A percentile compares a stretch with the other conserved stretches of the same genome.
Evolutionary conservation across 1,140 invertebrate genomes (phyloP).

Genomic region (Aphelenchoides fujianensis): DNA sequence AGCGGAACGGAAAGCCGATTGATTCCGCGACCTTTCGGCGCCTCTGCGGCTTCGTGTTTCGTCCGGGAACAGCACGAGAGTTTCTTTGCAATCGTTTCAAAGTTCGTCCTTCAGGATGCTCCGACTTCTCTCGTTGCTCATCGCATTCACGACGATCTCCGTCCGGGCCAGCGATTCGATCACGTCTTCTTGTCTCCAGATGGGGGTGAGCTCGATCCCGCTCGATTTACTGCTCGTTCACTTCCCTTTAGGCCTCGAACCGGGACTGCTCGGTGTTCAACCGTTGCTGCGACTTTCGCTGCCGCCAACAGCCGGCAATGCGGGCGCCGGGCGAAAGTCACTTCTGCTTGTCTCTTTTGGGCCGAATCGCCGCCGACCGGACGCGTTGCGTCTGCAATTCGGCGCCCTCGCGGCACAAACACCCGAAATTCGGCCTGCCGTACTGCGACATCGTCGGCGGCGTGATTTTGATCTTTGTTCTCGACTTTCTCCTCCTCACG

Average conservation of each 20-base stretch:
- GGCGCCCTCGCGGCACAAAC: background rate
- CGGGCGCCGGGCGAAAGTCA: background rate
- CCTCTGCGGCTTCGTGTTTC: no score
- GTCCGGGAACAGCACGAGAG: no score
- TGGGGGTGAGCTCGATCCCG: no score
- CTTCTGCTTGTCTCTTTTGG: constrained; percentile 16
- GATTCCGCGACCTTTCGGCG: no score
- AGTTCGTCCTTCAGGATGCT: no score
- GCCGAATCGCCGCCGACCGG: constrained; percentile 12
- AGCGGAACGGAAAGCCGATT: no score
- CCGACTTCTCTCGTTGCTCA: no score
- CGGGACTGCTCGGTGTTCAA: constrained; percentile 14
- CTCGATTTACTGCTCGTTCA: no score
- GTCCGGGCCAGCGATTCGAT: background rate
- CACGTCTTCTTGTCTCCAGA: background rate
- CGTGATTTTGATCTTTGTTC: constrained; percentile 10
- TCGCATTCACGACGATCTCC: background rate
- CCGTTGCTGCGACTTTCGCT: constrained; percentile 11
- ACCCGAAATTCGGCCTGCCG: constrained; percentile 10
- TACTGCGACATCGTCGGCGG: constrained; percentile 11
- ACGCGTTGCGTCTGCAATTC: background rate
- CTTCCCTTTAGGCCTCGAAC: constrained; percentile 17
- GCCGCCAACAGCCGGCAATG: background rate
- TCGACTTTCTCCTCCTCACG: constrained; percentile 17
- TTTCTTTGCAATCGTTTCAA: no score